These are phyloP conservation scores for Semicossyphus pulcher DNA, from an alignment of 2,113 vertebrate species.

Conservation along the genomic window DNA sequence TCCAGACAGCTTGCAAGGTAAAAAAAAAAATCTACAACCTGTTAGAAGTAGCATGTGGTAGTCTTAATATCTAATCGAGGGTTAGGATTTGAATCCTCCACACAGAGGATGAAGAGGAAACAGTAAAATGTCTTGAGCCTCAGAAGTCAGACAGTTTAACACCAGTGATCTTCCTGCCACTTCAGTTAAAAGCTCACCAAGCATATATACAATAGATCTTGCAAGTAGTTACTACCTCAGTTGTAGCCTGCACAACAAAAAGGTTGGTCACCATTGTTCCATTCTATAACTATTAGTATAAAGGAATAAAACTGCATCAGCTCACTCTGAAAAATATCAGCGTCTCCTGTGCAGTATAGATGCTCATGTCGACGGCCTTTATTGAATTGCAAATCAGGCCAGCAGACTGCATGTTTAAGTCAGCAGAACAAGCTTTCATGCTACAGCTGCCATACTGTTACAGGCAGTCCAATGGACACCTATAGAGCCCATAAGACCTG, in stretches of 20 bases:
- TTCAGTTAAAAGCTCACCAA: too few species aligned
- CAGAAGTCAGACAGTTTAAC: too few species aligned
- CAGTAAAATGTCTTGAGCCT: not conserved
- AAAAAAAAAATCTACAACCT: too few species aligned
- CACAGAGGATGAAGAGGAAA: not conserved
- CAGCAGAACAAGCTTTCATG: not conserved
- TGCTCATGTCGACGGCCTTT: not conserved
- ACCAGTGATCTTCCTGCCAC: too few species aligned
- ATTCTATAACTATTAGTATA: too few species aligned
- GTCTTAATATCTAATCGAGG: too few species aligned
- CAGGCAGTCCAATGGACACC: constrained; percentile 45
- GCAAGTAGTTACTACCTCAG: too few species aligned
- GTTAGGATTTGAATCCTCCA: not conserved
- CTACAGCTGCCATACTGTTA: constrained; percentile 30
- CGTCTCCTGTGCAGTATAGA: not conserved
- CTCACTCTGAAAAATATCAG: not conserved
- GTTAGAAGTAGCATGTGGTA: too few species aligned
- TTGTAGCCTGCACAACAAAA: not conserved
- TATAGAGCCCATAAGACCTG: constrained; percentile 55
- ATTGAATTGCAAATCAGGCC: constrained; percentile 30
- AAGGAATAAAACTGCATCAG: not conserved
- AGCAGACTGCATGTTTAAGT: constrained; percentile 1
- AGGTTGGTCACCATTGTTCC: not conserved
- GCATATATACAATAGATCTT: too few species aligned
- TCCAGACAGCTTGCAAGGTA: too few species aligned